phyloP scores from a whole-genome alignment of 2,797 vertebrate species.

The Thamnophis elegans region DNA sequence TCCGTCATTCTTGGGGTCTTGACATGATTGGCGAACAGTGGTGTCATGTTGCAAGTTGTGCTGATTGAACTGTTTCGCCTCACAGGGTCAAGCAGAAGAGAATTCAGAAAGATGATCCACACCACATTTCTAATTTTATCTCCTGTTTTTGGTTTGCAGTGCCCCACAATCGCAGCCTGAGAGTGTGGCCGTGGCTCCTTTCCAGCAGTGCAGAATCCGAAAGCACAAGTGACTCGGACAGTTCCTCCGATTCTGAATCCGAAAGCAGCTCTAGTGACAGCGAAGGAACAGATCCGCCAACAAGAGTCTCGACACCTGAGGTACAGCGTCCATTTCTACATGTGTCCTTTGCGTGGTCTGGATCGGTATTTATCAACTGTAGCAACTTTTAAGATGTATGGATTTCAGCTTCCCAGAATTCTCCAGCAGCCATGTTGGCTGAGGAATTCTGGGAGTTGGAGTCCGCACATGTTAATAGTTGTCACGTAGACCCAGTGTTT shows the following conservation, averaged over 20 bases:
- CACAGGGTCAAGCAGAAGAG: background rate
- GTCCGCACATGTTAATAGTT: no score
- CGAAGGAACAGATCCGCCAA: conserved; percentile 66
- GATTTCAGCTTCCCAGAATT: background rate
- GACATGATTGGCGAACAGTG: background rate
- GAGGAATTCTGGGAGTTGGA: background rate
- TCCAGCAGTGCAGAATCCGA: conserved; percentile 79
- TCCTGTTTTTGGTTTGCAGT: conserved; percentile 63
- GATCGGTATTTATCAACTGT: background rate
- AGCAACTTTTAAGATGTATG: background rate
- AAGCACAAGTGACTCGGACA: conserved; percentile 86
- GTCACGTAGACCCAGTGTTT: background rate
- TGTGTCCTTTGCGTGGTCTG: conserved; percentile 22
- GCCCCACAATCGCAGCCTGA: conserved; percentile 68
- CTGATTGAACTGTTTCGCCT: conserved; percentile 19
- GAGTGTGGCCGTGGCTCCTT: conserved; percentile 78
- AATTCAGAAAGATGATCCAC: background rate
- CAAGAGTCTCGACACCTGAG: conserved; percentile 67
- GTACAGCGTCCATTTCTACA: conserved; percentile 56
- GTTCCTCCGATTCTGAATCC: conserved; percentile 83
- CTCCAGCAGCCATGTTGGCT: background rate
- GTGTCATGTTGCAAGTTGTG: background rate
- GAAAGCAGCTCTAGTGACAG: conserved; percentile 79
- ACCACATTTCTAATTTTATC: conserved; percentile 57
- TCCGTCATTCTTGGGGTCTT: background rate